Base-by-base conservation (phyloP, 2,113 vertebrate species). In the Neoarius graeffei region DNA sequence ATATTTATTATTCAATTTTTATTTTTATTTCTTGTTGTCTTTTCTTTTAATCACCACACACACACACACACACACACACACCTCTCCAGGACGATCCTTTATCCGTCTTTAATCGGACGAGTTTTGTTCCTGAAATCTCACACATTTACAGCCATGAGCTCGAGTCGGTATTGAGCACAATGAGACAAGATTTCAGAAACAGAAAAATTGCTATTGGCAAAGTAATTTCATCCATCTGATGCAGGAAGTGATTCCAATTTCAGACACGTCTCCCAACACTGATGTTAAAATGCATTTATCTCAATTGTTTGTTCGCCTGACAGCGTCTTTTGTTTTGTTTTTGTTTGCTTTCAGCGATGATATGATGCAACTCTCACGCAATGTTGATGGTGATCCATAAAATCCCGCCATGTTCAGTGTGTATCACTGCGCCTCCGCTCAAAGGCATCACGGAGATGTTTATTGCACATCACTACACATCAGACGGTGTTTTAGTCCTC, bases 181-280 rank as follows among this genome's bases (percentile, higher is more conserved):
- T 11, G 23, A 77, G 13, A 54, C 25, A 77, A 77, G 48, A 50
- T 23, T 50, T 52, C 23, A 77, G 83, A 87, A 87, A 67, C 62
- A 73, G 66, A 87, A 76, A 88, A 62, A 85, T 64, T 82, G 71
- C 86, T 85, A 86, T 81, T 80, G 86, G 87, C 64, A 84, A 84
- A 86, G 83, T 86, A 86, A 90, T 86, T 64, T 88, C 10, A 90
- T 88, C 89, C 84, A 19, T 42, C 42, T 79, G 71, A 80, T 64
- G 52, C 76, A 80, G 86, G 80, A 83, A 88, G 57, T 83, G 52
- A 81, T 88, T 88, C 66, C 66, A 83, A 76, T 77, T 73, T 85
- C 67, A 48, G 50, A 57, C 66, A 74, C 73, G 79, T 77, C 86
- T 82, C 62, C n/a, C 52, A 83, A 83, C 84, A 50, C 42, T 54